Evolutionary conservation across 2,888 invertebrate genomes (phyloP).

Genomic region (Sarcophaga carnaria): DNA sequence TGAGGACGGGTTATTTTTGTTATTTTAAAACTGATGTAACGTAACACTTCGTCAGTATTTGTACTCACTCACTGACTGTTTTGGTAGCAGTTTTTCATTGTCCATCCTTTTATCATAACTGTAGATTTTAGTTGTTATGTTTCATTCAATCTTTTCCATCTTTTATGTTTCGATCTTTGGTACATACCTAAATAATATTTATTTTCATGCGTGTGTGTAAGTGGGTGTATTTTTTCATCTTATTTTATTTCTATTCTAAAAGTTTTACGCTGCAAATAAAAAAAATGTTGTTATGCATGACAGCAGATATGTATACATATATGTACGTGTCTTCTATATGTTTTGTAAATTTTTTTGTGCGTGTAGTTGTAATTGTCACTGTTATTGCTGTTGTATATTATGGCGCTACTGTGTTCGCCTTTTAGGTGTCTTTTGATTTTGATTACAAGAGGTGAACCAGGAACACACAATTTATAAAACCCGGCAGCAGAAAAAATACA

Average conservation of each 20-base stretch:
- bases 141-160: background rate
- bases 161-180: background rate
- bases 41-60: background rate
- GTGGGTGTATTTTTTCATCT: constrained; percentile 1
- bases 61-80: background rate
- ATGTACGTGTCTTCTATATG: constrained; percentile 29
- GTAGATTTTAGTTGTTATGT: constrained; percentile 32
- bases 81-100: constrained; percentile 13
- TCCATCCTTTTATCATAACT: constrained; percentile 16
- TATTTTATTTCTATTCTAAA: constrained; percentile 26
- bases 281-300: constrained; percentile 59
- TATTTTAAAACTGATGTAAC: background rate
- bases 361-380: background rate
- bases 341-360: background rate
- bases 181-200: background rate
- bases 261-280: constrained; percentile 53
- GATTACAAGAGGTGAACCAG: constrained; percentile 35
- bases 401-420: background rate
- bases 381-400: background rate
- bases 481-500: background rate
- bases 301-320: constrained; percentile 10
- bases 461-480: constrained; percentile 25
- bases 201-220: background rate
- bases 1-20: background rate
- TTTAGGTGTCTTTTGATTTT: constrained; percentile 24